Evolutionary conservation across 2,888 invertebrate species (phyloP), one percentile per base, ranked within the genome.

Genomic region (Drosophila anceps): DNA sequence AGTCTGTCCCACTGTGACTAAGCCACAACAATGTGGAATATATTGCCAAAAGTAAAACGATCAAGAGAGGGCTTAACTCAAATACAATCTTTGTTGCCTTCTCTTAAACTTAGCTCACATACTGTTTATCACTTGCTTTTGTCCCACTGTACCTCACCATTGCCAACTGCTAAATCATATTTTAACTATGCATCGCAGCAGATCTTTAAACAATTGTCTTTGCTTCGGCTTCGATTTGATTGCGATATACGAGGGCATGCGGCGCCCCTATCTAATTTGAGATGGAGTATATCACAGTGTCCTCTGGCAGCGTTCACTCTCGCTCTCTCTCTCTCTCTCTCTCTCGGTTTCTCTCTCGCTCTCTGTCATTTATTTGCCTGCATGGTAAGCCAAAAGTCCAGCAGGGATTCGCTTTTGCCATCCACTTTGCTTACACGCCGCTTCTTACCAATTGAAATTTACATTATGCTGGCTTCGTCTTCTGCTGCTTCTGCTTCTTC

Each of bases 361-460:
- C 62, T 50, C 18, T 51, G 54, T 46, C 65, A 77, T 69, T 66
- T 80, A 69, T 70, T 59, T 33, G 59, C 54, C 37, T 55, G 27
- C 10, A 27, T 69, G 48, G 61, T 54, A 39, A 35, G 18, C 54
- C 64, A 39, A 53, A 33, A 29, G 12, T 64, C 51, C 74, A 46
- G 48, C 31, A 29, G 50, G 66, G 57, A 41, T 64, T 67, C 57
- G 35, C 44, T 53, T 48, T 18, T 29, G 10, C 43, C 43, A 13
- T 44, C 7, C 24, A 13, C 43, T 24, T 24, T 48, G 29, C 27
- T 46, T 9, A 27, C 46, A 46, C 7, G 27, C 46, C 46, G 46
- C 37, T 50, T 39, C 58, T 48, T 54, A 44, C 54, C 57, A 61
- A 65, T 69, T 66, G 66, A 66, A 77, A 77, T 79, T 81, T 67